Conservation (phyloP, 1,140 invertebrate genomes). For the Brachystomella parvula region DNA sequence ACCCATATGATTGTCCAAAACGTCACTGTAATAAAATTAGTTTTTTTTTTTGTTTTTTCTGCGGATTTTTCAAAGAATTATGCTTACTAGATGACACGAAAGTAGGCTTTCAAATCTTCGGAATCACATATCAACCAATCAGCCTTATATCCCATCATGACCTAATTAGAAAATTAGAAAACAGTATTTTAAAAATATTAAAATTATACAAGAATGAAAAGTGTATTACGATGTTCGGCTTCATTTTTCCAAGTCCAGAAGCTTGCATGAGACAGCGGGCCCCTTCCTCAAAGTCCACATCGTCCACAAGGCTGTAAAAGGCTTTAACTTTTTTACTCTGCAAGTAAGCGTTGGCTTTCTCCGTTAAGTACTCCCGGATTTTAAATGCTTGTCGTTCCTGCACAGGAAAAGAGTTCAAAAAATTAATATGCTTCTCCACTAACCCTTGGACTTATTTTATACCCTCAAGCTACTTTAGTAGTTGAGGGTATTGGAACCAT, state of each 20-base stretch:
- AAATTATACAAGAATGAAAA: neutral
- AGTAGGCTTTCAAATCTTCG: slow-evolving; percentile 50
- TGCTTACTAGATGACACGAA: slow-evolving; percentile 53
- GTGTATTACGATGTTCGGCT: slow-evolving; percentile 54
- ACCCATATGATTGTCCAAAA: slow-evolving; percentile 52
- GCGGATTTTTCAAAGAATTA: neutral
- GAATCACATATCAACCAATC: slow-evolving; percentile 48
- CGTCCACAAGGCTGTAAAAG: slow-evolving; percentile 80
- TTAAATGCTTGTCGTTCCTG: slow-evolving; percentile 57
- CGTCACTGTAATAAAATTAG: slow-evolving; percentile 46
- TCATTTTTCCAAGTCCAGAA: slow-evolving; percentile 53
- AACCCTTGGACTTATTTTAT: too few species aligned
- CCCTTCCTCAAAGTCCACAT: slow-evolving; percentile 59
- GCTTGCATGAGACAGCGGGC: slow-evolving; percentile 43
- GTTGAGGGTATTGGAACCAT: too few species aligned
- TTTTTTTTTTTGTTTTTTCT: too few species aligned
- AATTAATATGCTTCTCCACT: too few species aligned
- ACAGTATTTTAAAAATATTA: neutral
- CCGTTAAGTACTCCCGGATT: slow-evolving; percentile 51
- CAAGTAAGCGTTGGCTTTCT: slow-evolving; percentile 72
- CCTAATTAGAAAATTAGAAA: slow-evolving; percentile 46
- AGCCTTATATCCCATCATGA: slow-evolving; percentile 53
- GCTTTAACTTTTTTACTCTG: slow-evolving; percentile 75
- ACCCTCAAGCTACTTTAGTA: neutral
- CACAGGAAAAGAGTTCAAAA: neutral